These are phyloP conservation scores for Nebria brevicollis DNA, from an alignment of 2,888 invertebrate genomes.

Conservation along the genomic window DNA sequence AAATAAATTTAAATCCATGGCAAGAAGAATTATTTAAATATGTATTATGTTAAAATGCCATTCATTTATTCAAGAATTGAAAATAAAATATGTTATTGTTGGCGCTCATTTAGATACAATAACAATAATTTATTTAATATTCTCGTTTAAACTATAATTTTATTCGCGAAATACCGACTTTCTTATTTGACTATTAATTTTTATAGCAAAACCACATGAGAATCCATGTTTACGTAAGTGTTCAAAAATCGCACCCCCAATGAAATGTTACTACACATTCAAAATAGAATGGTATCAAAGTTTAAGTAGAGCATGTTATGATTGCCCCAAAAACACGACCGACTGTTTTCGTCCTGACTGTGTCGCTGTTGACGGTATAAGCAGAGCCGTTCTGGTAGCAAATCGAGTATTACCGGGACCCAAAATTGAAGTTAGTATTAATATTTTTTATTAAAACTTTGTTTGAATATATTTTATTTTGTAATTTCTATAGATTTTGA, in stretches of 20 bases:
- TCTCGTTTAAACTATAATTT: too few species aligned
- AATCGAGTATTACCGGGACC: slow-evolving; percentile 92
- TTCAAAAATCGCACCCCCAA: slow-evolving; percentile 67
- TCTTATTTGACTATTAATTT: background rate
- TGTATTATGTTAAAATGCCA: too few species aligned
- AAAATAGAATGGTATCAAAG: slow-evolving; percentile 84
- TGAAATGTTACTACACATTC: slow-evolving; percentile 78
- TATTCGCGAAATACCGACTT: background rate
- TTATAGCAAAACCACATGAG: background rate
- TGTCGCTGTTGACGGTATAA: slow-evolving; percentile 83
- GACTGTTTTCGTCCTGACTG: slow-evolving; percentile 86
- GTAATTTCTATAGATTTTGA: too few species aligned
- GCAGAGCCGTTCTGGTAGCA: slow-evolving; percentile 79
- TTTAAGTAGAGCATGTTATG: slow-evolving; percentile 87
- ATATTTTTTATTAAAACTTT: too few species aligned
- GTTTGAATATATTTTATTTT: too few species aligned
- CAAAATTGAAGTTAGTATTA: slow-evolving; percentile 73
- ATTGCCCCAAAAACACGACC: slow-evolving; percentile 78
- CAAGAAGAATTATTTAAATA: too few species aligned
- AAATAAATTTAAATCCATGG: too few species aligned
- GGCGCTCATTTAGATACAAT: too few species aligned
- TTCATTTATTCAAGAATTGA: too few species aligned
- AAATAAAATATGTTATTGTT: too few species aligned
- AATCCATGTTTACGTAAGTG: slow-evolving; percentile 75
- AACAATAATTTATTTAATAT: too few species aligned